phyloP scores from a whole-genome alignment of 2,797 vertebrate species.

The Spinus olivaceus region DNA sequence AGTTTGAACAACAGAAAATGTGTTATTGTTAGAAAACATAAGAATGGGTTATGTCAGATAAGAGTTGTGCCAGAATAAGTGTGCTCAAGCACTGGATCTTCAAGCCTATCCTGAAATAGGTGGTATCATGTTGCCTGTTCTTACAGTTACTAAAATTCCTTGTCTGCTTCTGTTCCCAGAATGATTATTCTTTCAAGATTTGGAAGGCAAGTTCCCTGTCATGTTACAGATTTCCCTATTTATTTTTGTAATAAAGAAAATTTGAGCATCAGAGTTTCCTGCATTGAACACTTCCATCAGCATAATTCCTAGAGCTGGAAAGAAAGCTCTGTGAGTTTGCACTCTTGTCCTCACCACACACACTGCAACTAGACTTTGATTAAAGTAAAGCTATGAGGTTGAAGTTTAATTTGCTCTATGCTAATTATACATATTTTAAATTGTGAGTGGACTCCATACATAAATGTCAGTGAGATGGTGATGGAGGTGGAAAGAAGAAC shows the following conservation, averaged over 20 bases:
- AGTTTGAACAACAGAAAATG: background rate
- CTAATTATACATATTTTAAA: conserved; percentile 9
- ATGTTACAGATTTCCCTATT: background rate
- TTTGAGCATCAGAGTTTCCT: background rate
- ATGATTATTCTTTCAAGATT: background rate
- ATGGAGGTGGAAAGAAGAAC: conserved; percentile 59
- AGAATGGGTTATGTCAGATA: background rate
- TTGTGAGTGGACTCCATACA: background rate
- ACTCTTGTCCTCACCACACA: background rate
- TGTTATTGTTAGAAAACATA: background rate
- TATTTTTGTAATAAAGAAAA: background rate
- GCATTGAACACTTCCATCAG: background rate
- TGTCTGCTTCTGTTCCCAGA: background rate
- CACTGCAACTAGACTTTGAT: background rate
- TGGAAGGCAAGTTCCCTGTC: background rate
- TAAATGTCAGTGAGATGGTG: background rate
- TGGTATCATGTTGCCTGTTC: background rate
- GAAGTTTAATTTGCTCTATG: conserved; percentile 9
- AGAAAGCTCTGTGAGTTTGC: background rate
- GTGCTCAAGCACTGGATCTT: background rate
- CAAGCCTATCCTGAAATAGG: background rate
- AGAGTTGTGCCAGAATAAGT: background rate
- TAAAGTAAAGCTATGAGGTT: background rate
- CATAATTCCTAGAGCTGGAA: background rate
- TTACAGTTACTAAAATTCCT: background rate